A percentile compares a stretch with the other conserved stretches of the same genome.
Evolutionary conservation across 2,113 vertebrate species (phyloP).

Genomic region (Callipepla squamata): DNA sequence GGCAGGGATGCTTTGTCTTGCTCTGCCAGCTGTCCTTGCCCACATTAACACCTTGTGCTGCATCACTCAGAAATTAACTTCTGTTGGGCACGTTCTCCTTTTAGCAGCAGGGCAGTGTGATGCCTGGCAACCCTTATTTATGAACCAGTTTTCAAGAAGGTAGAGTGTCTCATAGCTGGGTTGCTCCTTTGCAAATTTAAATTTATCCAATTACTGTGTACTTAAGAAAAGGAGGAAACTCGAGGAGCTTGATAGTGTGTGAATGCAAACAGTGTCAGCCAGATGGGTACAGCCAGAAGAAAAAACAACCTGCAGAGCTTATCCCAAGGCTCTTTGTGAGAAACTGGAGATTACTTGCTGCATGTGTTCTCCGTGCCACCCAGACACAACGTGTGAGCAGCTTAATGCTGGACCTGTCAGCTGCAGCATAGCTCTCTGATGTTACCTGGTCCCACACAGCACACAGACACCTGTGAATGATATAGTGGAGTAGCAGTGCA

Average conservation of each 20-base stretch:
- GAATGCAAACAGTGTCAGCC: not conserved
- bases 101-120: not conserved
- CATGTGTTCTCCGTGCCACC: fast-evolving
- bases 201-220: not conserved
- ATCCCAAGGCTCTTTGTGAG: not conserved
- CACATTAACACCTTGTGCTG: not conserved
- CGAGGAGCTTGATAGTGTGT: not conserved
- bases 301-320: not conserved
- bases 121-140: not conserved
- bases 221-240: not conserved
- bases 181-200: not conserved
- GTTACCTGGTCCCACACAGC: not conserved
- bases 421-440: not conserved
- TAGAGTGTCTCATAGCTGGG: not conserved
- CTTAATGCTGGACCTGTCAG: not conserved
- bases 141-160: not conserved
- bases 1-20: not conserved
- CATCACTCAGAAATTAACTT: not conserved
- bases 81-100: too few species aligned
- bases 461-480: fast-evolving
- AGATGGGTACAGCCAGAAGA: not conserved
- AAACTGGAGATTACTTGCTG: not conserved
- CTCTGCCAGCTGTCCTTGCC: not conserved
- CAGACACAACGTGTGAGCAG: fast-evolving
- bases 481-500: not conserved